Percentiles rank a stretch among this genome's conserved stretches.
Conservation (phyloP, 2,113 vertebrate species). For the Morone chrysops region DNA sequence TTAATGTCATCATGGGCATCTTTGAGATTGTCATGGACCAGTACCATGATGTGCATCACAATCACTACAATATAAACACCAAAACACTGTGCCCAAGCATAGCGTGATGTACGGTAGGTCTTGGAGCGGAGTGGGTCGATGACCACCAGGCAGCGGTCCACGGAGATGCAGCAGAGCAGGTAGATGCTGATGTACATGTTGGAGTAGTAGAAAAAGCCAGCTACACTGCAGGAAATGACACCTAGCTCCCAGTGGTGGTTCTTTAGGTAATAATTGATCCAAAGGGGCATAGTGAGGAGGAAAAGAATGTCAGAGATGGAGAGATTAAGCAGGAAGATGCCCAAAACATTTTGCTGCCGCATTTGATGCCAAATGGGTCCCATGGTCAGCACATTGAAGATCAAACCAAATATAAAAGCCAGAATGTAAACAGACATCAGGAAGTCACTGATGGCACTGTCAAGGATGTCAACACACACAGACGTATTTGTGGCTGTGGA, state of each 20-base stretch:
- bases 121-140: slow-evolving; percentile 79
- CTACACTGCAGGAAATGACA: slow-evolving; percentile 67
- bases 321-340: slow-evolving; percentile 83
- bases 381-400: slow-evolving; percentile 80
- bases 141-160: slow-evolving; percentile 85
- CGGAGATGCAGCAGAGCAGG: slow-evolving; percentile 86
- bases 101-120: slow-evolving; percentile 64
- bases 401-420: slow-evolving; percentile 80
- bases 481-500: background rate
- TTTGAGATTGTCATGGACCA: slow-evolving; percentile 60
- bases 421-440: slow-evolving; percentile 83
- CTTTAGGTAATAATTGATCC: slow-evolving; percentile 83
- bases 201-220: slow-evolving; percentile 87
- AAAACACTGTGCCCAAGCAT: slow-evolving; percentile 75
- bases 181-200: slow-evolving; percentile 87
- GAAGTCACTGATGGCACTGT: slow-evolving; percentile 61
- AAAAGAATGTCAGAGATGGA: slow-evolving; percentile 84
- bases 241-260: slow-evolving; percentile 82
- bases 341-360: slow-evolving; percentile 79
- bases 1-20: slow-evolving; percentile 60
- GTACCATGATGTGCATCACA: slow-evolving; percentile 72
- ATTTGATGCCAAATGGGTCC: slow-evolving; percentile 83
- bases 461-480: slow-evolving; percentile 62
- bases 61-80: slow-evolving; percentile 59
- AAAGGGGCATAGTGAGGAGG: slow-evolving; percentile 85